phyloP scores from a whole-genome alignment of 1,140 invertebrate species.

The Mizuhopecten yessoensis region DNA sequence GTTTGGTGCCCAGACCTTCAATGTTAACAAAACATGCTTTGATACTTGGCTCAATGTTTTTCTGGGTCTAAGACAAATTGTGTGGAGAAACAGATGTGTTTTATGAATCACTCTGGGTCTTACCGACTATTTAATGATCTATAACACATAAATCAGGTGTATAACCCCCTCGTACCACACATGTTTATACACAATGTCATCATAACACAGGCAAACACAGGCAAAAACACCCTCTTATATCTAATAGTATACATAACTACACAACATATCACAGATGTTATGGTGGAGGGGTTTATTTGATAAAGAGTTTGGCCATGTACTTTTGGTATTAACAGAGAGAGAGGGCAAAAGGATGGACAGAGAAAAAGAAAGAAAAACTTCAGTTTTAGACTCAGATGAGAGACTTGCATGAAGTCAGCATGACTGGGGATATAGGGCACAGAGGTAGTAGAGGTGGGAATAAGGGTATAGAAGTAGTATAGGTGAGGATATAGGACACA shows the following conservation, averaged over 20 bases:
- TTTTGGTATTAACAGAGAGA: no score
- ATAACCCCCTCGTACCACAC: background rate
- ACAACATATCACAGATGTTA: background rate
- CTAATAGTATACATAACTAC: background rate
- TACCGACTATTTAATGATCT: constrained; percentile 20
- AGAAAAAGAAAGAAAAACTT: no score
- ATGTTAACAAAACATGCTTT: background rate
- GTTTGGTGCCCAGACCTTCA: background rate
- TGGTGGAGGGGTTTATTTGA: no score
- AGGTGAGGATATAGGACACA: no score
- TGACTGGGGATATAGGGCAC: no score
- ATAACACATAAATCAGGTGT: constrained; percentile 39
- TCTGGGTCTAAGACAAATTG: background rate
- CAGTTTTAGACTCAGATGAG: no score
- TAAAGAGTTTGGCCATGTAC: no score
- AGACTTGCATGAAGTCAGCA: no score
- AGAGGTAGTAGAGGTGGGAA: no score
- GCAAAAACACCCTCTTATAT: background rate
- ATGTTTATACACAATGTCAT: background rate
- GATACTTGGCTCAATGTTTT: constrained; percentile 16
- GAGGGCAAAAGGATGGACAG: no score
- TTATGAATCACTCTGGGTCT: constrained; percentile 10
- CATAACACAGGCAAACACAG: background rate
- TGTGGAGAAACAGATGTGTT: background rate
- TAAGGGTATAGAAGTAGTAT: no score